These are phyloP conservation scores for Drosophila navojoa DNA, from an alignment of 1,140 invertebrate genomes.

Conservation along the genomic window DNA sequence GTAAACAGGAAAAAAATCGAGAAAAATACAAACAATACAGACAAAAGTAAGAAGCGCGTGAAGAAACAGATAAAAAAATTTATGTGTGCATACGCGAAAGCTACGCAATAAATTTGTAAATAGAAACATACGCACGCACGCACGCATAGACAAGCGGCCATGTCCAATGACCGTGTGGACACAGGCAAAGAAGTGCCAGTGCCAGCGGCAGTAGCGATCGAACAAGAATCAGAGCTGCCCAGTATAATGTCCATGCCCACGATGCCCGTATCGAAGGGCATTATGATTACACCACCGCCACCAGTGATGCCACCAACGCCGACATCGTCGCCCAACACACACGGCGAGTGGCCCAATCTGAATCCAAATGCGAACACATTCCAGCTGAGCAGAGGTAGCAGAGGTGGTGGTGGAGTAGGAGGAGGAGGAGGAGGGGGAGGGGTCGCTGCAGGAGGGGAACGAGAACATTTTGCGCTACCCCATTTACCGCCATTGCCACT, in stretches of 20 bases:
- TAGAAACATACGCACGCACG: slow-evolving; percentile 27
- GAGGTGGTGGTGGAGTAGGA: not conserved
- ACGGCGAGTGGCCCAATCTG: slow-evolving; percentile 84
- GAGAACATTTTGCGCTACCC: slow-evolving; percentile 78
- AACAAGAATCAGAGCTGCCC: slow-evolving; percentile 18
- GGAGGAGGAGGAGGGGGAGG: not conserved
- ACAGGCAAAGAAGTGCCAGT: slow-evolving; percentile 57
- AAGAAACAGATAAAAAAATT: slow-evolving; percentile 52
- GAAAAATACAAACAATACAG: slow-evolving; percentile 81
- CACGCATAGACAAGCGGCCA: slow-evolving; percentile 55
- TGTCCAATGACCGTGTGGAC: slow-evolving; percentile 72
- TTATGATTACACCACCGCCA: slow-evolving; percentile 86
- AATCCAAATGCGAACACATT: slow-evolving; percentile 77
- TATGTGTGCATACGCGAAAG: slow-evolving; percentile 25
- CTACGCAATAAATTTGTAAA: slow-evolving; percentile 25
- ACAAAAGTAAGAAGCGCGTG: slow-evolving; percentile 72
- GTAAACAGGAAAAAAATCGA: slow-evolving; percentile 76
- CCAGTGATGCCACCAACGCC: slow-evolving; percentile 84
- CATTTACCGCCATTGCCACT: slow-evolving; percentile 76
- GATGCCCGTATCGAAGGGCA: slow-evolving; percentile 62
- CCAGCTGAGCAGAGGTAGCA: slow-evolving; percentile 68
- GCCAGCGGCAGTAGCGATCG: slow-evolving; percentile 28
- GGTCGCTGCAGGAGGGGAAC: slow-evolving; percentile 12
- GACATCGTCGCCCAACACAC: slow-evolving; percentile 84
- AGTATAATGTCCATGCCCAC: slow-evolving; percentile 57